A percentile compares a stretch with the other conserved stretches of the same genome.
phyloP scores from a whole-genome alignment of 2,797 vertebrate genomes.

The Macropus fuliginosus region DNA sequence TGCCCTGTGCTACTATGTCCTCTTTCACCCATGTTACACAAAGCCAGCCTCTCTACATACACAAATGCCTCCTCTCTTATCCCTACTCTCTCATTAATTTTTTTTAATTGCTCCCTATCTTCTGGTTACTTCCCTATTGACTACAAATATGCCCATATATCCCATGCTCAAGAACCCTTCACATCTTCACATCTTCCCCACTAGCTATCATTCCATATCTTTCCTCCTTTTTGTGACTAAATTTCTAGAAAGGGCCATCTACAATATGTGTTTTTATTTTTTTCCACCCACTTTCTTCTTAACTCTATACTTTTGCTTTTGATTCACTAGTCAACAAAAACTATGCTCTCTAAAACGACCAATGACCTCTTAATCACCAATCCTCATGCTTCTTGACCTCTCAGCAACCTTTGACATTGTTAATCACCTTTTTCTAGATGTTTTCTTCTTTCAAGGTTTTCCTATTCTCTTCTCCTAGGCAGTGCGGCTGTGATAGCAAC shows the following conservation, averaged over 20 bases:
- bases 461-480: neutral
- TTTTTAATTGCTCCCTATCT: neutral
- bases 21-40: neutral
- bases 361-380: neutral
- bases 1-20: neutral
- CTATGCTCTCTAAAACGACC: neutral
- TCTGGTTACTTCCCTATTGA: neutral
- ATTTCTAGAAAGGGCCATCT: neutral
- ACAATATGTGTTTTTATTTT: neutral
- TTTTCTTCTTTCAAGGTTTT: neutral
- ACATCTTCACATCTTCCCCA: neutral
- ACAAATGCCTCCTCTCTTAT: neutral
- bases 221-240: neutral
- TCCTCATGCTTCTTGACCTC: neutral
- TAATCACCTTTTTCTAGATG: neutral
- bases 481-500: neutral
- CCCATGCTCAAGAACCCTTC: neutral
- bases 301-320: neutral
- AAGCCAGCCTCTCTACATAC: neutral
- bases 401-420: neutral
- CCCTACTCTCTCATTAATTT: neutral
- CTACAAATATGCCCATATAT: neutral
- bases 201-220: neutral
- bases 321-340: neutral
- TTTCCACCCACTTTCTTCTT: neutral